Base-by-base conservation (phyloP, 1,140 invertebrate species). In the Chlorops oryzae region DNA sequence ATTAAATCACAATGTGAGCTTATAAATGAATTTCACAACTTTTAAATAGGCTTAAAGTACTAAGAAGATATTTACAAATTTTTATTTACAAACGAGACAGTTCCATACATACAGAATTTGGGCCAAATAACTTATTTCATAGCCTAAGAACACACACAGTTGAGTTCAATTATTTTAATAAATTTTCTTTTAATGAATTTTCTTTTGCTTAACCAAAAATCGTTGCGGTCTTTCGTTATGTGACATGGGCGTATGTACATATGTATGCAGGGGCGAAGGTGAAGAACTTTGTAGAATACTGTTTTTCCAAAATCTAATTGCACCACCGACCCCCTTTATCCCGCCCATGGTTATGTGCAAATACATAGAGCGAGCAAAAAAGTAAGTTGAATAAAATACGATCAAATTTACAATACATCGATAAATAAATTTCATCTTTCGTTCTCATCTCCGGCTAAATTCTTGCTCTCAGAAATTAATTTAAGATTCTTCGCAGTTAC, bases 361-460 rank as follows among this genome's bases (percentile, higher is more conserved):
- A 48, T 53, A 53, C 40, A 53, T n/a, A n/a, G n/a, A n/a, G n/a
- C n/a, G n/a, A n/a, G n/a, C n/a, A n/a, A n/a, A n/a, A n/a, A n/a
- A n/a, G n/a, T n/a, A n/a, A n/a, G n/a, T n/a, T n/a, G n/a, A n/a
- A n/a, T n/a, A n/a, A n/a, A n/a, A n/a, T n/a, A n/a, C n/a, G n/a
- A n/a, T n/a, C n/a, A n/a, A n/a, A n/a, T n/a, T n/a, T n/a, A 63
- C 52, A 68, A 57, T 49, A 68, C 65, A 51, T 68, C 65, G 54
- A 68, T 65, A 59, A 63, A 68, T 61, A 68, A 61, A 60, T 68
- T 68, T 68, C 65, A 68, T 68, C 65, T 68, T 55, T 51, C 46
- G 47, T 50, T 53, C 13, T 47, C 38, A 9, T 54, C 55, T n/a
- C 22, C 18, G 42, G 25, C 48, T 25, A 17, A n/a, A 44, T 42